A percentile compares a stretch with the other conserved stretches of the same genome.
Evolutionary conservation across 2,888 invertebrate genomes (phyloP).

Genomic region (Melanotus villosus): DNA sequence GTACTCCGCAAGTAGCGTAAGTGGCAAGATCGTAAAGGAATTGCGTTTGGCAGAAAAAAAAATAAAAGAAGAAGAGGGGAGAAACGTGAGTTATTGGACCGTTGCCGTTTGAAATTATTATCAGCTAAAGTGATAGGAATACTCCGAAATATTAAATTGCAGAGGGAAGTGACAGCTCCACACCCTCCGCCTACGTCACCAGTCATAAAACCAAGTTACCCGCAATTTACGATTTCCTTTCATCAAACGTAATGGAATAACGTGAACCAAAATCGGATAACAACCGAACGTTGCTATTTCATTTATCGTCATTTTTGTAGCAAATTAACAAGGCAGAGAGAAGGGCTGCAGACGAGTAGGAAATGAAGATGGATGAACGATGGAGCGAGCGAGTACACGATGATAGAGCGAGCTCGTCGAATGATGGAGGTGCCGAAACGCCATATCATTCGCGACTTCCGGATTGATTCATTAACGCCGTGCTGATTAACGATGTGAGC

Average conservation of each 20-base stretch:
- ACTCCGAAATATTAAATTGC: slow-evolving; percentile 40
- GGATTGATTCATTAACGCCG: slow-evolving; percentile 56
- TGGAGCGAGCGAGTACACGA: slow-evolving; percentile 48
- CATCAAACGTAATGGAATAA: slow-evolving; percentile 51
- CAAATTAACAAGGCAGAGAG: slow-evolving; percentile 57
- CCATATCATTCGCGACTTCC: slow-evolving; percentile 51
- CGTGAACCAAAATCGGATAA: slow-evolving; percentile 54
- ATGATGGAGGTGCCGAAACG: slow-evolving; percentile 53
- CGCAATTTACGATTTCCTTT: slow-evolving; percentile 54
- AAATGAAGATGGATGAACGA: slow-evolving; percentile 60
- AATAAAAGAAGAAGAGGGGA: too few relatives aligned
- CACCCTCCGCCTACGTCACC: slow-evolving; percentile 49
- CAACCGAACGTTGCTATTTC: slow-evolving; percentile 55
- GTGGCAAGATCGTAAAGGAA: not conserved
- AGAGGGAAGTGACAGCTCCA: slow-evolving; percentile 40
- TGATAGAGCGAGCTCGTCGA: slow-evolving; percentile 44
- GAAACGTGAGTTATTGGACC: not conserved
- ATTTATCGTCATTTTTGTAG: slow-evolving; percentile 59
- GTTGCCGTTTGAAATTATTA: slow-evolving; percentile 26
- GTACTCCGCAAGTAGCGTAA: slow-evolving; percentile 20
- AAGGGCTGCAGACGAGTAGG: slow-evolving; percentile 58
- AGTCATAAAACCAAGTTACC: slow-evolving; percentile 52
- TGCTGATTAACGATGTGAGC: slow-evolving; percentile 55
- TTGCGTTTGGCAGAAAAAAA: not conserved
- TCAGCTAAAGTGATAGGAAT: slow-evolving; percentile 21